A percentile compares a stretch with the other conserved stretches of the same genome.
These are phyloP conservation scores for Pseudopleuronectes americanus DNA, from an alignment of 2,797 vertebrate species.

Conservation along the genomic window DNA sequence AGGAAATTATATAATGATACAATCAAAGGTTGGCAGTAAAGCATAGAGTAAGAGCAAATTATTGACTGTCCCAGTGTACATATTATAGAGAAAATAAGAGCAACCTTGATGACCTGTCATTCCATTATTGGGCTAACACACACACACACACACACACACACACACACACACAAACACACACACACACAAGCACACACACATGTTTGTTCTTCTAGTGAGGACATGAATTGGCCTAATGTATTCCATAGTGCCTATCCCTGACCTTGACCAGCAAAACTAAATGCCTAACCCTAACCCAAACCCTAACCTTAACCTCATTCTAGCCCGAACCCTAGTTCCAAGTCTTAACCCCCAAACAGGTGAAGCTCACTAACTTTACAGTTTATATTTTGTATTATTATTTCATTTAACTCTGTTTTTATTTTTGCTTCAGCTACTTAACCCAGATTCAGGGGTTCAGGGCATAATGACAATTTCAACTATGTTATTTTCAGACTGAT, in stretches of 20 bases:
- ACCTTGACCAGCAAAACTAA: too few species aligned
- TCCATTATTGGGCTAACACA: conserved; percentile 26
- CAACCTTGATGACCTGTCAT: conserved; percentile 42
- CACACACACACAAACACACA: conserved; percentile 4
- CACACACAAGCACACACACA: conserved; percentile 23
- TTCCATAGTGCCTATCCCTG: too few species aligned
- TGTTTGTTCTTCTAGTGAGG: too few species aligned
- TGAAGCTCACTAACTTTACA: background rate
- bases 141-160: conserved; percentile 30
- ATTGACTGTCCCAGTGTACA: conserved; percentile 47
- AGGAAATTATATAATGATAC: conserved; percentile 68
- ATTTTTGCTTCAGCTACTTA: background rate
- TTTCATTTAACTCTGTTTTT: too few species aligned
- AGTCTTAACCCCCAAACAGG: too few species aligned
- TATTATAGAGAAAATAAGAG: conserved; percentile 50
- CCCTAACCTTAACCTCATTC: too few species aligned
- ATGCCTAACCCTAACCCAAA: too few species aligned
- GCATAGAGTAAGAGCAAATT: conserved; percentile 52
- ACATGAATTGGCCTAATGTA: too few species aligned
- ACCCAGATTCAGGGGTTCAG: background rate
- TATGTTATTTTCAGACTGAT: background rate
- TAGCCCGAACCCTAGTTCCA: too few species aligned
- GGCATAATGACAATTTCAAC: background rate
- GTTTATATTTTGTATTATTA: background rate
- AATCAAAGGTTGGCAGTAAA: conserved; percentile 60